Percentiles rank a stretch among this genome's conserved stretches.
Conservation (phyloP, 1,140 invertebrate genomes). For the Dinoponera quadriceps region DNA sequence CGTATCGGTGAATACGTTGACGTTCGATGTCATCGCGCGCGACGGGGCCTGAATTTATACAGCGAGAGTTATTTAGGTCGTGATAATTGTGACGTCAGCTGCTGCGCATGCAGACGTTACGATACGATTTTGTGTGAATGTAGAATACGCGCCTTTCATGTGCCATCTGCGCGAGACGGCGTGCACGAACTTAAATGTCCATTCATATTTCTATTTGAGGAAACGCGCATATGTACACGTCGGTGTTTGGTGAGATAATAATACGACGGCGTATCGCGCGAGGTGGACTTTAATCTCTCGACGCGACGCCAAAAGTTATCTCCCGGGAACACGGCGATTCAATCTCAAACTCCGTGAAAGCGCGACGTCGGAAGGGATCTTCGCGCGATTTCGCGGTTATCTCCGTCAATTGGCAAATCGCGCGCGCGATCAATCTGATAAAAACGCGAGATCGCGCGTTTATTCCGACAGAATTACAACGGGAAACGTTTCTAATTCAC, state of each 20-base stretch:
- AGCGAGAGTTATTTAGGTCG: conserved; percentile 57
- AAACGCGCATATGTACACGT: conserved; percentile 34
- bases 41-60: conserved; percentile 58
- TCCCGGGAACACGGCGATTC: conserved; percentile 1
- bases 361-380: neutral
- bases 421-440: too few species aligned
- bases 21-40: conserved; percentile 58
- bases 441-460: too few species aligned
- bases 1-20: conserved; percentile 53
- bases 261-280: conserved; percentile 11
- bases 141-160: conserved; percentile 55
- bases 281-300: neutral
- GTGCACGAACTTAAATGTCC: conserved; percentile 44
- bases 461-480: conserved; percentile 5
- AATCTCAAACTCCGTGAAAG: neutral
- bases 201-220: conserved; percentile 55
- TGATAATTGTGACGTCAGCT: conserved; percentile 59
- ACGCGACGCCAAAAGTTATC: neutral
- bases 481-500: conserved; percentile 42
- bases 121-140: conserved; percentile 58
- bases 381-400: neutral
- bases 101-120: conserved; percentile 49
- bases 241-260: conserved; percentile 16
- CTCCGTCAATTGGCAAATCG: neutral
- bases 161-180: conserved; percentile 46